Evolutionary conservation across 2,797 vertebrate species (phyloP), one percentile per base, ranked within the genome.

Genomic region (Pelobates cultripes): DNA sequence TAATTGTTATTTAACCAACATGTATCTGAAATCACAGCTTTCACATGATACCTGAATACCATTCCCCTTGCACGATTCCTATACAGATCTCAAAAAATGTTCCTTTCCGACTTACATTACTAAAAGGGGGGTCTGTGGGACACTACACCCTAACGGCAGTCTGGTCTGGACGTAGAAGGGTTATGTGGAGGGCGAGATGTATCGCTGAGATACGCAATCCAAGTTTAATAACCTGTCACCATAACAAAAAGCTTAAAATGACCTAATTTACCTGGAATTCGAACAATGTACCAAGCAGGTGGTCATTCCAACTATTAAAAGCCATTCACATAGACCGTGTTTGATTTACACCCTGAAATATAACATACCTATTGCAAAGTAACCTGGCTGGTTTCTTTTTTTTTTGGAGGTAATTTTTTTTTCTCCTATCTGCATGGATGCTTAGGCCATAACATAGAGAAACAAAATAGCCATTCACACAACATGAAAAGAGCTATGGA

Each of bases 401-500:
- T 76, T 70, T 44, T 17, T 28, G 28, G 28, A 28, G 28, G 28
- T 28, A 28, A 9, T 60, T 55, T 76, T 47, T 68, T 15, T 70
- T 44, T 17, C 41, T 55, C 17, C 15, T 42, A 9, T 66, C 81
- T 69, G 47, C 10, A 28, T 71, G 40, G 70, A 47, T 68, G 47
- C 60, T 40, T 51, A 12, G 44, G 28, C 74, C 44, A 57, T 73
- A 82, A 77, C 61, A 44, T 68, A 70, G 70, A 63, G 43, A 64
- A 51, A 82, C 80, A 72, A 41, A 73, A 42, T 47, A 10, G 17
- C 45, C 74, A 77, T 72, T 60, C 57, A 77, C 47, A 8, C 71
- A 71, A 77, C 75, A 77, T 73, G 75, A 77, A 82, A 82, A 66
- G 47, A 68, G 43, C 67, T 15, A 51, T 13, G 13, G 53, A 71